Evolutionary conservation across 30 jellyfish, hydroid and myxozoan genomes (phyloP).

Genomic region (Catostylus mosaicus): DNA sequence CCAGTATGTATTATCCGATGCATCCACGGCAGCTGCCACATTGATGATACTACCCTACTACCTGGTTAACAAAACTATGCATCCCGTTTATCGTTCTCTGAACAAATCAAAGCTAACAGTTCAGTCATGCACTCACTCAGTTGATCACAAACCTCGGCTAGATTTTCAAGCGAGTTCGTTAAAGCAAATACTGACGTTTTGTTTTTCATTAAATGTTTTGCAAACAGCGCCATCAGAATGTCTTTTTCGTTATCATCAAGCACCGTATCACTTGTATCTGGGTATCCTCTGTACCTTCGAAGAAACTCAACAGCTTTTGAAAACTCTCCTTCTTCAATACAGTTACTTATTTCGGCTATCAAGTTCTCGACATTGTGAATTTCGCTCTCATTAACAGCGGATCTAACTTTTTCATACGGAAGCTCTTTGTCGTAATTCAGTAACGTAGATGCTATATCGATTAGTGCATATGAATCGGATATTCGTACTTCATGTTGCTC

Average conservation of each 20-base stretch:
- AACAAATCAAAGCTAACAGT: conserved; percentile 60
- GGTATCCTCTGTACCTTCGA: conserved; percentile 60
- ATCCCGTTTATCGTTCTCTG: conserved; percentile 29
- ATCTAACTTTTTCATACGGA: background rate
- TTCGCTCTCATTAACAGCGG: background rate
- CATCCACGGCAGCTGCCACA: too few species aligned
- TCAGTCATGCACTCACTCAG: conserved; percentile 92
- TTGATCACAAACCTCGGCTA: conserved; percentile 80
- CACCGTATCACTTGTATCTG: conserved; percentile 2
- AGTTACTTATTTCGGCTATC: conserved; percentile 52
- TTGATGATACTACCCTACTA: too few species aligned
- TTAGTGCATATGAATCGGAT: background rate
- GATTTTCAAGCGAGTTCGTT: conserved; percentile 71
- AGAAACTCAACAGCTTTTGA: conserved; percentile 69
- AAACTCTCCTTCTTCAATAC: conserved; percentile 65
- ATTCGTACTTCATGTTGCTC: conserved; percentile 35
- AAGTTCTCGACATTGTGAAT: conserved; percentile 21
- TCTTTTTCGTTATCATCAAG: conserved; percentile 72
- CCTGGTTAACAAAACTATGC: background rate
- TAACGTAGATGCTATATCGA: conserved; percentile 11
- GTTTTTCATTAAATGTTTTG: conserved; percentile 55
- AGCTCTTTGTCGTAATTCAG: background rate
- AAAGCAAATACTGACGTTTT: conserved; percentile 80
- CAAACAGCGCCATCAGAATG: conserved; percentile 71
- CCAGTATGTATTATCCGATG: too few species aligned